phyloP scores from a whole-genome alignment of 1,140 invertebrate species.

The Acyrthosiphon pisum region DNA sequence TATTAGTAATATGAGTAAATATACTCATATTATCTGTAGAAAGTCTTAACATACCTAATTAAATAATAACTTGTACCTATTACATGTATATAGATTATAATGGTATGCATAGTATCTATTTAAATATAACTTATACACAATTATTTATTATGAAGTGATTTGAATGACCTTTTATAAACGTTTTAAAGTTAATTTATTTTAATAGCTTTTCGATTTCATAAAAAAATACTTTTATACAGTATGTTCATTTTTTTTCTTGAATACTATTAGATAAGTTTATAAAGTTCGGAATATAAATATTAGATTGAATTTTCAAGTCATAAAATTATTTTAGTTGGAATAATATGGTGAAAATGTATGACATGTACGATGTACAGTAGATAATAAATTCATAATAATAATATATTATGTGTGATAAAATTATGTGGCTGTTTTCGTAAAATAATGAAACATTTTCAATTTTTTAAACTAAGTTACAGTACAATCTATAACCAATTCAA shows the following conservation, averaged over 20 bases:
- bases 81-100: background rate
- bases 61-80: background rate
- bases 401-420: background rate
- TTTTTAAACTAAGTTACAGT: background rate
- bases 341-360: background rate
- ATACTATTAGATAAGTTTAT: background rate
- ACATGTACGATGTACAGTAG: background rate
- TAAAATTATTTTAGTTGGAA: slow-evolving; percentile 8
- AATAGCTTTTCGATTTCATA: background rate
- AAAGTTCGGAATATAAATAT: background rate
- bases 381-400: background rate
- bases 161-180: background rate
- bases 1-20: background rate
- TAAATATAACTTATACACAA: background rate
- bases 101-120: background rate
- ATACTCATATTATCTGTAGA: background rate
- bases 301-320: background rate
- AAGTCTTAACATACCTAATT: background rate
- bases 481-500: slow-evolving; percentile 17
- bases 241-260: background rate
- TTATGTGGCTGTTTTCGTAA: background rate
- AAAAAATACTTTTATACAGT: background rate
- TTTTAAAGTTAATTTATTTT: background rate
- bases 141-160: background rate
- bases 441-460: slow-evolving; percentile 5